Evolutionary conservation across 2,113 vertebrate species (phyloP).

Genomic region (Ariopsis seemanni): DNA sequence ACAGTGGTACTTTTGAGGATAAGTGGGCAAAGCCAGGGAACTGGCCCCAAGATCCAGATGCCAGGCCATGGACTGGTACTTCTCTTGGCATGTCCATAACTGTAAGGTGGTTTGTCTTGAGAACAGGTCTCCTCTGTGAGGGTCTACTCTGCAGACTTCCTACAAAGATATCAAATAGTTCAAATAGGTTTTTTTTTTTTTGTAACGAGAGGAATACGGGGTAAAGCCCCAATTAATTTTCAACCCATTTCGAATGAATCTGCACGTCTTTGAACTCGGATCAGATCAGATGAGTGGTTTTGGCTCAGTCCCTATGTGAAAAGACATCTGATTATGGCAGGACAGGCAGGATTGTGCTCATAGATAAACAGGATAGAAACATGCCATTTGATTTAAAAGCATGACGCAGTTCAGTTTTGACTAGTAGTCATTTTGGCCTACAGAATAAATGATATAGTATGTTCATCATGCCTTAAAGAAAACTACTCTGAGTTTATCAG

Average conservation of each 20-base stretch:
- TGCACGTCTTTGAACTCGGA: too few species aligned
- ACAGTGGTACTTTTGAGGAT: conserved; percentile 60
- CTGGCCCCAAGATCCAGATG: background rate
- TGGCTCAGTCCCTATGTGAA: background rate
- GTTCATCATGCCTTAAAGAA: background rate
- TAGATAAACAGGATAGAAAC: background rate
- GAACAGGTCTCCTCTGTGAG: conserved; percentile 49
- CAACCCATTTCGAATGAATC: too few species aligned
- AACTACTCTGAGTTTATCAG: background rate
- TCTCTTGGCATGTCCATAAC: conserved; percentile 54
- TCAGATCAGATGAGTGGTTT: background rate
- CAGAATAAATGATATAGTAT: background rate
- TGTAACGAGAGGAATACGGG: too few species aligned
- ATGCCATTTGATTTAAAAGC: background rate
- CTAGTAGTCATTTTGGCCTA: background rate
- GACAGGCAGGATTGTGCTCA: background rate
- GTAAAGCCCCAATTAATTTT: too few species aligned
- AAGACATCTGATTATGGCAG: background rate
- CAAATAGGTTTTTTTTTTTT: too few species aligned
- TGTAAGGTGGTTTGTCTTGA: conserved; percentile 60
- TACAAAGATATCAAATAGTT: background rate
- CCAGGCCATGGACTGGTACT: background rate
- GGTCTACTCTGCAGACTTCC: background rate
- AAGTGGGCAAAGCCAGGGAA: conserved; percentile 24
- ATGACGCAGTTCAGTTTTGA: background rate